Conservation (phyloP, 2,797 vertebrate genomes). For the Gymnopithys bicolor region DNA sequence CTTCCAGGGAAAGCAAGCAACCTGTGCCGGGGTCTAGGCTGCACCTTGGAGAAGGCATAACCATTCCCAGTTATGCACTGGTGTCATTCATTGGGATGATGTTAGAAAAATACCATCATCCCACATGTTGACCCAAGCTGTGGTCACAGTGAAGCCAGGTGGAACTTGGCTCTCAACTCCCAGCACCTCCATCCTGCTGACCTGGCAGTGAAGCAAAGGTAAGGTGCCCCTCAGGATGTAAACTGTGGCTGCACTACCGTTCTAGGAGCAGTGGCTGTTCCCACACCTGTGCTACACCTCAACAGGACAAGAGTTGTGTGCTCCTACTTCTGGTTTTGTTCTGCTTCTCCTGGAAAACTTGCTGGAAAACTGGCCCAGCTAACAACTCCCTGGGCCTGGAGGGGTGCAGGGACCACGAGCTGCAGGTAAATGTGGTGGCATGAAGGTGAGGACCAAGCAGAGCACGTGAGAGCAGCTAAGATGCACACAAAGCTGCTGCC, state of each 20-base stretch:
- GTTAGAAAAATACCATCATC: not conserved
- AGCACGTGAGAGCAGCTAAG: not conserved
- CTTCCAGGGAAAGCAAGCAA: slow-evolving; percentile 21
- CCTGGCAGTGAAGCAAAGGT: not conserved
- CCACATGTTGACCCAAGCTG: not conserved
- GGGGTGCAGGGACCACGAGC: accelerated
- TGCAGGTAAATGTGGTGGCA: not conserved
- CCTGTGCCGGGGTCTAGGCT: not conserved
- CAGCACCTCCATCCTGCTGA: accelerated
- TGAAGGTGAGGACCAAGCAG: not conserved
- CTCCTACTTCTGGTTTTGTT: not conserved
- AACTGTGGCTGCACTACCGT: not conserved
- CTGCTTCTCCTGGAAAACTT: not conserved
- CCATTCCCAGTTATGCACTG: not conserved
- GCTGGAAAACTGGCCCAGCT: not conserved
- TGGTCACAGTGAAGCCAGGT: not conserved
- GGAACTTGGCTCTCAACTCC: not conserved
- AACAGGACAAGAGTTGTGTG: not conserved
- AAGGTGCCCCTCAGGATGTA: not conserved
- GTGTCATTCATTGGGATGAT: not conserved
- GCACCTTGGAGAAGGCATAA: accelerated
- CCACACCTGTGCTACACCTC: not conserved
- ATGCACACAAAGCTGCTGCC: not conserved
- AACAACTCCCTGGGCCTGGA: not conserved
- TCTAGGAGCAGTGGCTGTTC: not conserved